Evolutionary conservation across 2,797 vertebrate genomes (phyloP), one percentile per base, ranked within the genome.

Genomic region (Astyanax mexicanus): DNA sequence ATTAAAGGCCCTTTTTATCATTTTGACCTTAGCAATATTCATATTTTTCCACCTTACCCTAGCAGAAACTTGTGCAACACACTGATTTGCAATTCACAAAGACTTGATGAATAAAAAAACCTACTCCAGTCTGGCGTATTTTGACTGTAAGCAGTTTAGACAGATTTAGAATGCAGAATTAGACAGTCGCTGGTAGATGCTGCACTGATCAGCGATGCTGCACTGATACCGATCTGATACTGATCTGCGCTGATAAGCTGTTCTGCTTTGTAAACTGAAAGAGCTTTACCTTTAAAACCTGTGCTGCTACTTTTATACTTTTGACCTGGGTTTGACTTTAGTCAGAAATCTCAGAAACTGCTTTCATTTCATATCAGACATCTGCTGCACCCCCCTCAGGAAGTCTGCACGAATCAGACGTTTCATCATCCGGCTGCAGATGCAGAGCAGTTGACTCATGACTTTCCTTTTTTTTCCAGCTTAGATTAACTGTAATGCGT

Each of bases 391-490:
- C 8, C 47, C 13, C 23, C 45, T 54, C 60, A 65, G 71, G 71
- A 64, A 44, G 72, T 65, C 66, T 55, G n/a, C 72, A 54, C 37
- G 1, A 7, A 13, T 8, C 9, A 6, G 57, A 38, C 21, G 23
- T 44, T 23, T 49, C 72, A 55, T 55, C 58, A 29, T 21, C 11
- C 11, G 17, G 4, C 21, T 4, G 29, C 42, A 25, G n/a, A 65
- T 29, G 11, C 49, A 1, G 38, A 66, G 60, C 25, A 21, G 47
- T 74, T 42, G 45, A 64, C 58, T 40, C 60, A 44, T 29, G 60
- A 7, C 40, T 65, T 54, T 42, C 49, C 19, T 15, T 17, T 29
- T 21, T 57, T 54, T 38, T 25, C 5, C 25, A 23, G 57, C 12
- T 71, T 21, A 51, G 8, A 15, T 13, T 11, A 19, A 32, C 40